Base-by-base conservation (phyloP, 2,888 invertebrate genomes). In the Harpagoxenus sublaevis region DNA sequence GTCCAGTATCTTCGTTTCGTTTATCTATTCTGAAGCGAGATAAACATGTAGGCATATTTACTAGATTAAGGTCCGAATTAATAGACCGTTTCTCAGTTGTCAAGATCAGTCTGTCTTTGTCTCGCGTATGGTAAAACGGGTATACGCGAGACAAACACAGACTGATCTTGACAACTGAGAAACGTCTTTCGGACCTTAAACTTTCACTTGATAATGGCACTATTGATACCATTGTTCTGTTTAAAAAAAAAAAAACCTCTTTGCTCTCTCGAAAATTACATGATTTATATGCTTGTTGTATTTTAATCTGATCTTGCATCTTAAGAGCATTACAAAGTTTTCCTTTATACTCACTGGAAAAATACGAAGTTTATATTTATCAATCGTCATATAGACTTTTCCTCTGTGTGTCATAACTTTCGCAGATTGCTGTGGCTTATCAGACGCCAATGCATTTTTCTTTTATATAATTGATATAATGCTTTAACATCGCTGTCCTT, bases 11-110 rank as follows among this genome's bases (percentile, higher is more conserved):
- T 77, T 45, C 18, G 53, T 60, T 39, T 62, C 60, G 48, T 53
- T 84, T 83, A 89, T 91, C 86, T 81, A 23, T 57, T 78, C 28
- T 23, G 42, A 75, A 68, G 77, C 82, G 88, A 88, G 88, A 88
- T 83, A 88, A 85, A 84, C 62, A 68, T 77, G 83, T 83, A 86
- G 55, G 55, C 6, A 35, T 35, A 35, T 35, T 35, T 35, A 35
- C 45, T 60, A 81, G 73, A 78, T 42, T 23, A 23, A 23, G 23
- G 23, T 23, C 23, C 23, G 23, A 23, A 23, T 23, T 23, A 23
- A 23, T 23, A 23, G 23, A 23, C 23, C 23, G 23, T 23, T 23
- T 23, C 23, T 23, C 23, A 23, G 23, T 23, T 23, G 23, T 23
- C 23, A 23, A 23, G 23, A 23, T 23, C 23, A 23, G 23, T 23